These are phyloP conservation scores for Octomys mimax DNA, from an alignment of 2,797 vertebrate genomes.

Conservation along the genomic window DNA sequence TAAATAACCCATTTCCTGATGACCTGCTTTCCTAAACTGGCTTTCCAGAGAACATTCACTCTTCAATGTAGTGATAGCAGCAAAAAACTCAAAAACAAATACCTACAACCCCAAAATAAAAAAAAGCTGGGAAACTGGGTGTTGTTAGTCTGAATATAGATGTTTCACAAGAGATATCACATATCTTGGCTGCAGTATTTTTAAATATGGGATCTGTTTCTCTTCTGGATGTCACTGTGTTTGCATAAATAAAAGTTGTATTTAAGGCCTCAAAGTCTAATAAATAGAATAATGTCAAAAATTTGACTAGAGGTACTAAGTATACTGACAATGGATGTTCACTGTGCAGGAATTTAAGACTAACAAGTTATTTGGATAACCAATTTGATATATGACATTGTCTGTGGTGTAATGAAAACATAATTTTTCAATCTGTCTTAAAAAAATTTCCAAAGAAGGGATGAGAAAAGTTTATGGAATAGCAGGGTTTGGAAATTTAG, in stretches of 20 bases:
- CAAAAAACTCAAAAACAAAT: neutral
- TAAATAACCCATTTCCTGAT: neutral
- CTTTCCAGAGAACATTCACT: neutral
- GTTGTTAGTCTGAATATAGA: constrained; percentile 14
- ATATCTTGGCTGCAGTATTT: neutral
- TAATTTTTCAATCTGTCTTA: neutral
- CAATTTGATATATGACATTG: neutral
- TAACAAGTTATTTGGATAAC: neutral
- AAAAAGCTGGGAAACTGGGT: neutral
- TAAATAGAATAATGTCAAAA: neutral
- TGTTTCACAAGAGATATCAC: constrained; percentile 49
- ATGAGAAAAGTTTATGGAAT: neutral
- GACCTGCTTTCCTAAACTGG: neutral
- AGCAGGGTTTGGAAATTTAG: neutral
- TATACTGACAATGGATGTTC: neutral
- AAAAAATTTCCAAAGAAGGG: neutral
- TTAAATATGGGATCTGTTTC: constrained; percentile 38
- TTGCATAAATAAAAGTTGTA: constrained; percentile 36
- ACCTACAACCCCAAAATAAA: no score
- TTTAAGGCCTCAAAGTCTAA: neutral
- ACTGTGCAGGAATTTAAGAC: neutral
- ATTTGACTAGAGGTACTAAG: neutral
- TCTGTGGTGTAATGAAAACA: neutral
- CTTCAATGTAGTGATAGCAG: neutral
- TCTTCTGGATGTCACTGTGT: neutral